Evolutionary conservation across 1,140 invertebrate genomes (phyloP).

Genomic region (Hylaeus volcanicus): DNA sequence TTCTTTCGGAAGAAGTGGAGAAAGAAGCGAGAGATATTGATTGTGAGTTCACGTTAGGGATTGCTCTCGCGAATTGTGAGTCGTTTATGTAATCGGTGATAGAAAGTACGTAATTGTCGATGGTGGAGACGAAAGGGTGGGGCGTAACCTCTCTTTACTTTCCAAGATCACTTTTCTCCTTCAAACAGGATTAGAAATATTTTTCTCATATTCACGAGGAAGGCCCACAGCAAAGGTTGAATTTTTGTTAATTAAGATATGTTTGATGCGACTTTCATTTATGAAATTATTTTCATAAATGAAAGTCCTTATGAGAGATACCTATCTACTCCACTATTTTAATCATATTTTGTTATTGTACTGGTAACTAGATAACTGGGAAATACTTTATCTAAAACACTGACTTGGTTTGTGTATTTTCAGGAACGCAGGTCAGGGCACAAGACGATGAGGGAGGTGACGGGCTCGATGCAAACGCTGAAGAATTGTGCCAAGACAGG

Average conservation of each 20-base stretch:
- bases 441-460: constrained; percentile 86
- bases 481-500: constrained; percentile 91
- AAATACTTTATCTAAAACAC: neutral
- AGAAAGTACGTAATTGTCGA: constrained; percentile 36
- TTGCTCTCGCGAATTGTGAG: constrained; percentile 6
- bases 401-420: constrained; percentile 23
- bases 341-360: no score
- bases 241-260: no score
- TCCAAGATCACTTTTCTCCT: neutral
- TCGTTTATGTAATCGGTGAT: constrained; percentile 43
- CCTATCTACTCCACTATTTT: no score
- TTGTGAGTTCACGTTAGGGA: neutral
- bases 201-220: neutral
- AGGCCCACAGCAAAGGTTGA: no score
- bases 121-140: neutral
- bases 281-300: no score
- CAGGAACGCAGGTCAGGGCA: constrained; percentile 72
- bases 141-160: neutral
- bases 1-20: no score
- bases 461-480: constrained; percentile 86
- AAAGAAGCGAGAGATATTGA: neutral
- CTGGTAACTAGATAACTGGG: neutral
- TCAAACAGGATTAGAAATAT: neutral
- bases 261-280: no score
- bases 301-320: no score